These are phyloP conservation scores for Drosophila teissieri DNA, from an alignment of 1,140 invertebrate species.

Conservation along the genomic window DNA sequence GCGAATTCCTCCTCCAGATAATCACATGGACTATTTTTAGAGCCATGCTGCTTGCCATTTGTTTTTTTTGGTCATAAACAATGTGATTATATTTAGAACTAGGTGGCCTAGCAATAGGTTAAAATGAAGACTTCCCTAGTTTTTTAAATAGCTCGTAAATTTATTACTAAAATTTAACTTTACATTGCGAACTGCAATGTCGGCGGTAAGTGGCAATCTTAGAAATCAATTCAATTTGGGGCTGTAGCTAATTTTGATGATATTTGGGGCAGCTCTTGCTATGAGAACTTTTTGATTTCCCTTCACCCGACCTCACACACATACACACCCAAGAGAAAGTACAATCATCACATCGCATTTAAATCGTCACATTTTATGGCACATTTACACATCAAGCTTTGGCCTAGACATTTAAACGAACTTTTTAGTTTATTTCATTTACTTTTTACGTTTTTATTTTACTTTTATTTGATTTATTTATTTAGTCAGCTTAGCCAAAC, in stretches of 20 bases:
- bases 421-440: conserved; percentile 26
- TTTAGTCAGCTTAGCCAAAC: conserved; percentile 67
- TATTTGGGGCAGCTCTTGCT: conserved; percentile 59
- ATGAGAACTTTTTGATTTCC: conserved; percentile 64
- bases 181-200: conserved; percentile 80
- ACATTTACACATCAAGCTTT: conserved; percentile 61
- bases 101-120: conserved; percentile 22
- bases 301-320: conserved; percentile 27
- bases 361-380: conserved; percentile 42
- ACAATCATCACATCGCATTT: conserved; percentile 53
- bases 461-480: conserved; percentile 32
- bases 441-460: conserved; percentile 14
- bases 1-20: conserved; percentile 35
- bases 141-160: conserved; percentile 23
- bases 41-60: conserved; percentile 2
- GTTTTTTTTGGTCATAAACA: conserved; percentile 33
- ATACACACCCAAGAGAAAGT: conserved; percentile 16
- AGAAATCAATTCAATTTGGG: conserved; percentile 35
- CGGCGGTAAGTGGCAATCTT: conserved; percentile 75
- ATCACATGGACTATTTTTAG: conserved; percentile 32
- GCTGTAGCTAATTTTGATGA: conserved; percentile 37
- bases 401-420: conserved; percentile 53
- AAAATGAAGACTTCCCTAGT: neutral
- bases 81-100: conserved; percentile 15
- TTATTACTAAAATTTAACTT: conserved; percentile 62